These are phyloP conservation scores for Macroteleia sp. DNA, from an alignment of 2,888 invertebrate species.

Conservation along the genomic window DNA sequence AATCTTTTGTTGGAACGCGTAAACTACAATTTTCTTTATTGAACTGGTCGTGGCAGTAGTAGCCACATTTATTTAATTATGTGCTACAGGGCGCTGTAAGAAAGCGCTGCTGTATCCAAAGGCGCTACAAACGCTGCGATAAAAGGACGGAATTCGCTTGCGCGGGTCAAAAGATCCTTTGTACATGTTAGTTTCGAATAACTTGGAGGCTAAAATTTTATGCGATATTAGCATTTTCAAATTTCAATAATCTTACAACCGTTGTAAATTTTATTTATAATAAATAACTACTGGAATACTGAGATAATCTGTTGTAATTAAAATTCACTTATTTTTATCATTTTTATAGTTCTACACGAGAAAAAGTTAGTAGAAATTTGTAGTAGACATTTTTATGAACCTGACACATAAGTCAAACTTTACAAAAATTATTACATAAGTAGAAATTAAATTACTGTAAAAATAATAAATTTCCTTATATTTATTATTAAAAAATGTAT, in stretches of 20 bases:
- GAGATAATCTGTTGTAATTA: too few species aligned
- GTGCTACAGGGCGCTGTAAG: conserved; percentile 29
- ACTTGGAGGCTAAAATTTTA: conserved; percentile 26
- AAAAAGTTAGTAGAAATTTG: too few species aligned
- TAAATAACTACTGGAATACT: not conserved
- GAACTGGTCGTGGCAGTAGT: conserved; percentile 29
- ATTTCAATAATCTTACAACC: not conserved
- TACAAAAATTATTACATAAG: too few species aligned
- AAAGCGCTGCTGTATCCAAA: conserved; percentile 47
- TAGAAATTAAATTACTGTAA: too few species aligned
- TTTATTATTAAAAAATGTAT: too few species aligned
- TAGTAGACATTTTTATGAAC: too few species aligned
- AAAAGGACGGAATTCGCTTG: conserved; percentile 51
- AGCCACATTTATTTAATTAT: conserved; percentile 61
- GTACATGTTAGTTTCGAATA: conserved; percentile 52
- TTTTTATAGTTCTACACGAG: too few species aligned
- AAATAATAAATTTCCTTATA: too few species aligned
- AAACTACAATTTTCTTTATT: conserved; percentile 47
- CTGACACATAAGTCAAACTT: too few species aligned
- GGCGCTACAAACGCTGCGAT: conserved; percentile 40
- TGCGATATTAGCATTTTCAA: conserved; percentile 25
- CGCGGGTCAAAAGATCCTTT: conserved; percentile 56
- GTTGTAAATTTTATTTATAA: not conserved
- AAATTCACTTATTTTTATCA: too few species aligned
- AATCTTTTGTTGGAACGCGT: conserved; percentile 40